Evolutionary conservation across 2,888 invertebrate species (phyloP).

Genomic region (Stenchaetothrips biformis): DNA sequence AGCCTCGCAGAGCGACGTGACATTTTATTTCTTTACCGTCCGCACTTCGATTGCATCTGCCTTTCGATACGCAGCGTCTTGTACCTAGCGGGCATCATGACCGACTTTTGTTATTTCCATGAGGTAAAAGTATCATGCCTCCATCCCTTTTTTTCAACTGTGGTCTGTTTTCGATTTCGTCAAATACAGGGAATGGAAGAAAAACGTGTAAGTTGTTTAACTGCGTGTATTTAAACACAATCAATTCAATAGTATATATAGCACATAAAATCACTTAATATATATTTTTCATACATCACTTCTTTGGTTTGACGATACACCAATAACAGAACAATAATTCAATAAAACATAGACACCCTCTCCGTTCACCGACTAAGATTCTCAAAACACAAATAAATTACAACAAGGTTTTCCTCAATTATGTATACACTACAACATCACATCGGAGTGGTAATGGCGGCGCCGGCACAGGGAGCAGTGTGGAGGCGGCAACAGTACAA

Average conservation of each 20-base stretch:
- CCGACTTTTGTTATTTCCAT: too few species aligned
- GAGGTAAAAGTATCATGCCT: too few species aligned
- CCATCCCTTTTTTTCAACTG: neutral
- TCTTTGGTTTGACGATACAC: constrained; percentile 19
- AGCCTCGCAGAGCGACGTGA: too few species aligned
- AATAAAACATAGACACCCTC: neutral
- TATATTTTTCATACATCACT: constrained; percentile 2
- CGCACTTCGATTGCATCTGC: too few species aligned
- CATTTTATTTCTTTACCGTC: too few species aligned
- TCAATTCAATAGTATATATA: neutral
- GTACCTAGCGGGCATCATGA: too few species aligned
- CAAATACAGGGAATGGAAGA: neutral
- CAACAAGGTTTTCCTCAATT: neutral
- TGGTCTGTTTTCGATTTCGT: neutral
- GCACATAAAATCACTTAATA: constrained; percentile 14
- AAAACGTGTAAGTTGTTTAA: neutral
- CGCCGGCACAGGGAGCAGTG: too few species aligned
- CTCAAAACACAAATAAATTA: constrained; percentile 13
- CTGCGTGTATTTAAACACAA: neutral
- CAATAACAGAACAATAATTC: constrained; percentile 9
- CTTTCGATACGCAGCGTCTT: too few species aligned
- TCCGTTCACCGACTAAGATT: neutral
- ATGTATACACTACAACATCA: neutral
- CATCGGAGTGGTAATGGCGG: neutral
- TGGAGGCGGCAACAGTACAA: too few species aligned